A percentile compares a stretch with the other conserved stretches of the same genome.
These are phyloP conservation scores for Lagenorhynchus albirostris DNA, from an alignment of 2,113 vertebrate genomes.

Conservation along the genomic window DNA sequence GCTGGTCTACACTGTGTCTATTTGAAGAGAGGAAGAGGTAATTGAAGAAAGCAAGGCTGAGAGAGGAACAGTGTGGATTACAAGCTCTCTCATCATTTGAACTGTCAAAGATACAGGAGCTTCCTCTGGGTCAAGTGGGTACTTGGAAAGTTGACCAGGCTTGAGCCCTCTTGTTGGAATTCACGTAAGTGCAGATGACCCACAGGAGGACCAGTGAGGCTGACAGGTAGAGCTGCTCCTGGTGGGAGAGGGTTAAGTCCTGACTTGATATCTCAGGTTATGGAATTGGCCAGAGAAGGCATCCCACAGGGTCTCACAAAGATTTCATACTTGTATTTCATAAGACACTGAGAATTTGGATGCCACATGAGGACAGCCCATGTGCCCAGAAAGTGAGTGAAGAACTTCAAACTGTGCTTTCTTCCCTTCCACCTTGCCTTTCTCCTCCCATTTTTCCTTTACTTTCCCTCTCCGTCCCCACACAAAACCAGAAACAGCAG, in stretches of 20 bases:
- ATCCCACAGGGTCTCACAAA: not conserved
- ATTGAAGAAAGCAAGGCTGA: not conserved
- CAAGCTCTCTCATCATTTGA: not conserved
- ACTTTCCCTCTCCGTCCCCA: rapidly evolving
- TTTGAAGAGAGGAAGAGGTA: not conserved
- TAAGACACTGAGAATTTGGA: not conserved
- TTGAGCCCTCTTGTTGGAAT: not conserved
- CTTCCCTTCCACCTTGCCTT: rapidly evolving
- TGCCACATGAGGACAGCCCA: not conserved
- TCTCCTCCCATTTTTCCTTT: not conserved
- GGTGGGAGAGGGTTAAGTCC: not conserved
- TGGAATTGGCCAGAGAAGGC: not conserved
- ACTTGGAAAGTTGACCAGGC: not conserved
- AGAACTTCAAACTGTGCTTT: not conserved
- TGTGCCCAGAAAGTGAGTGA: not conserved
- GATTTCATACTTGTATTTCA: not conserved
- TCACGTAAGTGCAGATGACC: not conserved
- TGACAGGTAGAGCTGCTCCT: not conserved
- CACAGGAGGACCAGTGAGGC: too few species aligned
- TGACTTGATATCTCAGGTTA: not conserved
- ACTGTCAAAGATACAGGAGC: not conserved
- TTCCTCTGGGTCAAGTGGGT: not conserved
- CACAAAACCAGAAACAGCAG: not conserved
- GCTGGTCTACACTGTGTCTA: not conserved
- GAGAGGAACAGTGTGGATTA: not conserved